phyloP scores from a whole-genome alignment of 2,888 invertebrate species.

The Diploptera punctata region DNA sequence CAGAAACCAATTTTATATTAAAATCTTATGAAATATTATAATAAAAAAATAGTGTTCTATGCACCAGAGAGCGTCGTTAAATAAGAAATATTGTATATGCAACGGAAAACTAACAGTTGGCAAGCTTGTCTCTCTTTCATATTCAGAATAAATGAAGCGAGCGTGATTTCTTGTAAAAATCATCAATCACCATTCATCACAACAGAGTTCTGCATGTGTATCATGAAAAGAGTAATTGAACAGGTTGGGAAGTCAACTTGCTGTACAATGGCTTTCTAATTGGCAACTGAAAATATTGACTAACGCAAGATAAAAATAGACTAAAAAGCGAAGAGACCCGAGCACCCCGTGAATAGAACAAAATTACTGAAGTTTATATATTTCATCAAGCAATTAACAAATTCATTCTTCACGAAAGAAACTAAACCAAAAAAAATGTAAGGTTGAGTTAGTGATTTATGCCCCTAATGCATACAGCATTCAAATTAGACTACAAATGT shows the following conservation, averaged over 20 bases:
- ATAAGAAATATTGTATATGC: too few relatives aligned
- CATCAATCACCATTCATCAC: constrained; percentile 14
- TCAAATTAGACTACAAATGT: constrained; percentile 7
- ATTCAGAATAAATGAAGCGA: too few relatives aligned
- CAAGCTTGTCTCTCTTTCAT: too few relatives aligned
- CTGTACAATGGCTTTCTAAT: constrained; percentile 1
- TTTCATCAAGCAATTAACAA: constrained; percentile 25
- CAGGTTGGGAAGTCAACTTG: neutral
- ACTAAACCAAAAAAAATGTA: neutral
- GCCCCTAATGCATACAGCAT: neutral
- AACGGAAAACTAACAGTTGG: too few relatives aligned
- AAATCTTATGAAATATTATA: too few relatives aligned
- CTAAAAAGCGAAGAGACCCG: neutral
- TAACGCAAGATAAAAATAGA: neutral
- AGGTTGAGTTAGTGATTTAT: constrained; percentile 23
- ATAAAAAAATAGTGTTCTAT: too few relatives aligned
- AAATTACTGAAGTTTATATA: constrained; percentile 2
- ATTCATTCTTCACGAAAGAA: constrained; percentile 2
- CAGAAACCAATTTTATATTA: too few relatives aligned
- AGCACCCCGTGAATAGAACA: neutral
- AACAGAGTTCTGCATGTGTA: neutral
- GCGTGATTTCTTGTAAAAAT: too few relatives aligned
- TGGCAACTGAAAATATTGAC: constrained; percentile 11
- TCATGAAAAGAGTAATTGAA: neutral
- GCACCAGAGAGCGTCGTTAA: too few relatives aligned